phyloP scores from a whole-genome alignment of 2,888 invertebrate species.

The Scaptomyza flava region DNA sequence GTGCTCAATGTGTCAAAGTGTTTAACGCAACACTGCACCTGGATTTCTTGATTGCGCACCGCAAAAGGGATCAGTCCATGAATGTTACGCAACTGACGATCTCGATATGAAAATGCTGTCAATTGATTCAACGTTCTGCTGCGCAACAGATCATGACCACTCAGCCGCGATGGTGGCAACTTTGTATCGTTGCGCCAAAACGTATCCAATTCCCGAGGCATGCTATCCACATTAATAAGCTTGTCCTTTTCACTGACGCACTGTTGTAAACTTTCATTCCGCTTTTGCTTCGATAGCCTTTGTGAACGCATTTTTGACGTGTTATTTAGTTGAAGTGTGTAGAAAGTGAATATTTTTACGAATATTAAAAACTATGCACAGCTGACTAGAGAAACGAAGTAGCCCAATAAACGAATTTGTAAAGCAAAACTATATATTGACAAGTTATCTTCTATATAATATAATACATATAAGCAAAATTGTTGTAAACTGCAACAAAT shows the following conservation, averaged over 20 bases:
- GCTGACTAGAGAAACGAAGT: not conserved
- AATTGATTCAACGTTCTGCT: constrained; percentile 29
- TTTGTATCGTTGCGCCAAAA: constrained; percentile 30
- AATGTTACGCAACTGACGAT: constrained; percentile 50
- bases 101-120: constrained; percentile 36
- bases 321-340: constrained; percentile 2
- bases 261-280: not conserved
- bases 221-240: constrained; percentile 2
- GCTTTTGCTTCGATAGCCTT: not conserved
- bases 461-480: too few species aligned
- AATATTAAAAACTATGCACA: not conserved
- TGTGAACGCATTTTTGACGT: constrained; percentile 7
- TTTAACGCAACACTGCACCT: constrained; percentile 27
- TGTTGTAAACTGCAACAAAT: not conserved
- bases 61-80: constrained; percentile 50
- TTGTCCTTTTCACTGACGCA: constrained; percentile 29
- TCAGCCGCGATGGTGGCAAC: accelerated
- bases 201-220: constrained; percentile 39
- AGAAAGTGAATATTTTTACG: not conserved
- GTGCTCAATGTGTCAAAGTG: not conserved
- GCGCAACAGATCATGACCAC: constrained; percentile 10
- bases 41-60: constrained; percentile 27
- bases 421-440: too few species aligned
- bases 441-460: too few species aligned
- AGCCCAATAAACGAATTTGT: not conserved